Evolutionary conservation across 30 jellyfish, hydroid and myxozoan genomes (phyloP), one percentile per base, ranked within the genome.

Genomic region (Haliclystus octoradiatus): DNA sequence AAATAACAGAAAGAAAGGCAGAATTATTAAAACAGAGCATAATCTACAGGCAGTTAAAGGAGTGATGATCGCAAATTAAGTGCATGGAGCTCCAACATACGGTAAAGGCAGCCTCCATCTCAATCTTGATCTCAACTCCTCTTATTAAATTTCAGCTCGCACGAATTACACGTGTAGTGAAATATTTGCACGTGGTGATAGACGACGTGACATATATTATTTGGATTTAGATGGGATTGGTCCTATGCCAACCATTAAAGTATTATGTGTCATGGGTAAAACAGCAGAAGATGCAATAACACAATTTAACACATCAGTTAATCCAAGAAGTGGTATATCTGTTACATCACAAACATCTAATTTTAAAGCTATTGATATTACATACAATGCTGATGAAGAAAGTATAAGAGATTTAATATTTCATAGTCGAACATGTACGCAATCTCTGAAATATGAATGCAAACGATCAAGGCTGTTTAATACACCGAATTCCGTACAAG

Each of bases 141-240:
- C n/a, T n/a, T n/a, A n/a, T n/a, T n/a, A n/a, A n/a, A n/a, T n/a
- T 76, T 33, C 76, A 89, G 98, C 98, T 52, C 98, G 98, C 49
- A 81, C 76, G 76, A 89, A 89, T 53, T 82, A 89, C 77, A 81
- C 95, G 4, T 89, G 98, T 52, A 77, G 81, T n/a, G 95, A 92
- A 50, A 79, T 89, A 50, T 78, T 68, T 34, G 72, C 83, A 35
- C 80, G 80, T 63, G 88, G 89, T 60, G 98, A 92, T 1, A 69
- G 69, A 64, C 68, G 83, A 46, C 81, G 84, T 71, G 98, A 89
- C 74, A 85, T 76, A 26, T 89, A 89, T 53, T 82, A 78, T 82
- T 78, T 89, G 35, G 98, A 89, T 49, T 62, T 89, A 79, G 98
- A 89, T 71, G 98, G 98, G 26, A 25, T 89, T 60, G 98, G 98